phyloP scores from a whole-genome alignment of 1,140 invertebrate genomes.

The Heliconius melpomene region DNA sequence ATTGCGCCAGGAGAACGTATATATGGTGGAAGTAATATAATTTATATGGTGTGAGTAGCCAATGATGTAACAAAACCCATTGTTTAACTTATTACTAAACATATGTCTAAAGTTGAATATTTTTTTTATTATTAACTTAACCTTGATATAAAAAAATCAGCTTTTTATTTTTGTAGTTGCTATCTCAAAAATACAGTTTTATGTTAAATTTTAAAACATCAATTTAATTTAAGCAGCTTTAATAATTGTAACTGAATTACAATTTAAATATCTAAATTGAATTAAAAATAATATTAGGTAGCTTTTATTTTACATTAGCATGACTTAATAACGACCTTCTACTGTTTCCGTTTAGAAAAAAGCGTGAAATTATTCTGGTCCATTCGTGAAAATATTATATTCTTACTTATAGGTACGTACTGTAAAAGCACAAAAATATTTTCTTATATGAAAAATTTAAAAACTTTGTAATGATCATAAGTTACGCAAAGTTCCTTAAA shows the following conservation, averaged over 20 bases:
- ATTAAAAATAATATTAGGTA: not conserved
- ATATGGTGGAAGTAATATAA: not conserved
- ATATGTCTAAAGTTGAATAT: not conserved
- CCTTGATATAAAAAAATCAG: not conserved
- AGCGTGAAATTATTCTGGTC: not conserved
- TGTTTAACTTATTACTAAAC: not conserved
- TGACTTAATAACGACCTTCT: not conserved
- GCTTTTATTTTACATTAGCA: not conserved
- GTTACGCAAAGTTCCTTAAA: too few relatives aligned
- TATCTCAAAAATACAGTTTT: not conserved
- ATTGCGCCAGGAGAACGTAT: not conserved
- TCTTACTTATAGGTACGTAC: not conserved
- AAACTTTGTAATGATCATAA: not conserved
- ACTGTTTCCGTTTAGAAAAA: not conserved
- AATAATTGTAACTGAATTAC: not conserved
- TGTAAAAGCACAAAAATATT: not conserved
- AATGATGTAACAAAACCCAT: conserved; percentile 7
- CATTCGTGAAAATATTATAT: not conserved
- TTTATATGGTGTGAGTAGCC: not conserved
- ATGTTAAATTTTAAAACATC: not conserved
- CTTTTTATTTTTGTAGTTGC: not conserved
- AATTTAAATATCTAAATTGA: not conserved
- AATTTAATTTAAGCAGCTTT: not conserved
- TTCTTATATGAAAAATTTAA: not conserved
- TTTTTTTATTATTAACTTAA: not conserved